These are phyloP conservation scores for Eleginops maclovinus DNA, from an alignment of 2,113 vertebrate genomes.

Conservation along the genomic window DNA sequence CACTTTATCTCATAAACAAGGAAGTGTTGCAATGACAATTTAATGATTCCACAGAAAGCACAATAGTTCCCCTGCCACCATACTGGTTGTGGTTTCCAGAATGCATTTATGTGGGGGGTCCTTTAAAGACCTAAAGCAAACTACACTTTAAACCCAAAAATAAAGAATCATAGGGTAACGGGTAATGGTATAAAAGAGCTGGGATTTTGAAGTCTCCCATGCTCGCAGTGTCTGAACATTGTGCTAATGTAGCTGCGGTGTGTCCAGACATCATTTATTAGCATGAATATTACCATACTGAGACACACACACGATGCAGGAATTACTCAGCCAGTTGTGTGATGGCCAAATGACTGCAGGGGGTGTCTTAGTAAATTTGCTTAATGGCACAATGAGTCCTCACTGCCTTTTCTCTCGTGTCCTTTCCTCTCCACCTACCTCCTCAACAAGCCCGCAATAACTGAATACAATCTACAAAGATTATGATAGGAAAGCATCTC, in stretches of 20 bases:
- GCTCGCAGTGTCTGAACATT: neutral
- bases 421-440: neutral
- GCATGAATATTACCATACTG: neutral
- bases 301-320: neutral
- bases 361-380: conserved; percentile 10
- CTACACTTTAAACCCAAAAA: neutral
- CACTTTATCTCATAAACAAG: conserved; percentile 42
- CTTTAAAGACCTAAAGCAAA: neutral
- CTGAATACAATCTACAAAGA: neutral
- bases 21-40: conserved; percentile 24
- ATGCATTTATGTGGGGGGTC: neutral
- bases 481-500: conserved; percentile 12
- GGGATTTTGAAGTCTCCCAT: neutral
- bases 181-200: neutral
- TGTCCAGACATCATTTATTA: neutral
- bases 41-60: conserved; percentile 26
- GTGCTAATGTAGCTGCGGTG: neutral
- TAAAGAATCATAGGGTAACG: neutral
- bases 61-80: neutral
- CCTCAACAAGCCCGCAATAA: neutral
- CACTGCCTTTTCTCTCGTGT: neutral
- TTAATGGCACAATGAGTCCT: neutral
- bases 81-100: neutral
- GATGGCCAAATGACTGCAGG: conserved; percentile 16
- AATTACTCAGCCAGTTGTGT: neutral